Base-by-base conservation (phyloP, 1,140 invertebrate genomes). In the Conus ventricosus region DNA sequence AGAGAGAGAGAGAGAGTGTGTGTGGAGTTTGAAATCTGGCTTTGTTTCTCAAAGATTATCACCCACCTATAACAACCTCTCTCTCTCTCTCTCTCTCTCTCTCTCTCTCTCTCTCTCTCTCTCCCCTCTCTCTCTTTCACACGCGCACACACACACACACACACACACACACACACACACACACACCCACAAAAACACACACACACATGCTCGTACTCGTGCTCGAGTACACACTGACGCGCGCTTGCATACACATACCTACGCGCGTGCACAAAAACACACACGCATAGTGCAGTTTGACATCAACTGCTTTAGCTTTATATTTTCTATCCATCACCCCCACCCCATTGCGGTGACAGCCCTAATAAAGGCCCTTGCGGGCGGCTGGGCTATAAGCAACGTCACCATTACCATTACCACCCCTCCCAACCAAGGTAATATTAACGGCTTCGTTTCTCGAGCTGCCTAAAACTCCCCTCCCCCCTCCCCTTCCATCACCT, bases 151-250 rank as follows among this genome's bases (percentile, higher is more conserved):
- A 57, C 55, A 57, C 55, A 57, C 57, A 60, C 57, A 60, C 71
- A 81, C 78, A 81, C 78, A 53, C 78, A 81, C 27, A 53, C 78
- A 81, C 78, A 53, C 78, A 53, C 78, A 81, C 78, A 81, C 78
- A 53, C 78, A 81, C 27, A 53, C 78, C 6, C 78, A 53, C 78
- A 53, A 5, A 53, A 4, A 51, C 11, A 27, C 57, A 60, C 57
- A 60, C 57, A 60, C 57, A 60, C 57, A 60, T 15, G 15, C 57
- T 11, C 57, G 15, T 15, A 60, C 57, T 11, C 57, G 15, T 4
- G 15, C 57, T 11, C 57, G 15, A 13, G 27, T 8, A 82, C 54
- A 82, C 39, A 82, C 54, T 27, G 23, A 54, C 54, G 27, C 81
- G 27, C 39, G 27, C 51, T 10, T 23, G 15, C 54, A 23, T 13